Percentiles rank a stretch among this genome's conserved stretches.
phyloP scores from a whole-genome alignment of 2,888 invertebrate species.

The Zaprionus lineosus region DNA sequence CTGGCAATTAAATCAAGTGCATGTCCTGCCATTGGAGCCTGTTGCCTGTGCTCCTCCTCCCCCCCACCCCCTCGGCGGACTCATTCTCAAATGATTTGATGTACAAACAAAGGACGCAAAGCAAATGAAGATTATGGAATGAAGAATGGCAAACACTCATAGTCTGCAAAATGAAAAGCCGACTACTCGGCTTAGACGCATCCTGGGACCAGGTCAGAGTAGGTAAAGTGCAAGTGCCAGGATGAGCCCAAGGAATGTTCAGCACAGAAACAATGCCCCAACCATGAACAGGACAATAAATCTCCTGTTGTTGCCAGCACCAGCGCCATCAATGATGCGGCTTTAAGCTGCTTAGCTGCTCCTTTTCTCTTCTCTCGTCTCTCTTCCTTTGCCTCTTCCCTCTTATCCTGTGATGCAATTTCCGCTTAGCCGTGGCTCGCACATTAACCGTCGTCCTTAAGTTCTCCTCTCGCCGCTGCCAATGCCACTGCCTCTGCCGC shows the following conservation, averaged over 20 bases:
- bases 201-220: constrained; percentile 10
- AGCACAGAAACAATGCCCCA: constrained; percentile 50
- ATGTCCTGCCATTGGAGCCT: constrained; percentile 21
- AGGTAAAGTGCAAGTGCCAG: constrained; percentile 16
- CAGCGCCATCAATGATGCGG: constrained; percentile 66
- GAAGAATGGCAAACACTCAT: too few relatives aligned
- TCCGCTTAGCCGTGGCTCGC: constrained; percentile 63
- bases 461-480: too few relatives aligned
- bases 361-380: not conserved
- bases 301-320: constrained; percentile 44
- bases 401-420: constrained; percentile 61
- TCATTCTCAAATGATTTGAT: too few relatives aligned
- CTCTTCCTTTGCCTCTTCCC: not conserved
- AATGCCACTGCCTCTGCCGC: too few relatives aligned
- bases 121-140: too few relatives aligned
- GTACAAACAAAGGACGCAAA: too few relatives aligned
- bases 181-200: constrained; percentile 22
- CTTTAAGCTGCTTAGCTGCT: constrained; percentile 71
- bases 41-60: too few relatives aligned
- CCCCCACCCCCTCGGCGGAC: too few relatives aligned
- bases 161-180: constrained; percentile 4
- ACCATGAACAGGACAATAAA: constrained; percentile 51
- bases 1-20: constrained; percentile 40
- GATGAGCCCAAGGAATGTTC: constrained; percentile 14
- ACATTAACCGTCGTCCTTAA: constrained; percentile 49